Conservation (phyloP, 2,113 vertebrate genomes). For the Eurystomus gularis region DNA sequence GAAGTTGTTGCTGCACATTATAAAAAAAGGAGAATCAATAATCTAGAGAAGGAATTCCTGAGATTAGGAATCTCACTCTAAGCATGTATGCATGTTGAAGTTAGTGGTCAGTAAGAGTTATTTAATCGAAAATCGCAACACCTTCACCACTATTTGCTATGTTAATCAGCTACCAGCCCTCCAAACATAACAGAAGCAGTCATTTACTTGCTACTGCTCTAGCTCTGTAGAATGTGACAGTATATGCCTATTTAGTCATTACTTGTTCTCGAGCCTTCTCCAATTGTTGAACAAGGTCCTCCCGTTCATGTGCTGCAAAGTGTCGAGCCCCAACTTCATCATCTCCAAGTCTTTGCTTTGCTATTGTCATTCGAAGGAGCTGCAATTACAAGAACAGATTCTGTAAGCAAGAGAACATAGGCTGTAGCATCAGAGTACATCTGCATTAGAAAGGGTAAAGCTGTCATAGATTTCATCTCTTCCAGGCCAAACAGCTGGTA, state of each 20-base stretch:
- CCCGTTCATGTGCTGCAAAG: slow-evolving; percentile 93
- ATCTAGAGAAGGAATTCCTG: neutral
- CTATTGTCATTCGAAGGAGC: slow-evolving; percentile 97
- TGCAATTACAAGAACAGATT: slow-evolving; percentile 42
- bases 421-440: neutral
- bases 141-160: neutral
- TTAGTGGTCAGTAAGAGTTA: neutral
- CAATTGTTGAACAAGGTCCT: slow-evolving; percentile 91
- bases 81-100: neutral
- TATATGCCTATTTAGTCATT: neutral
- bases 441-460: neutral
- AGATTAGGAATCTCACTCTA: neutral
- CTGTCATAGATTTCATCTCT: neutral
- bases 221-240: neutral
- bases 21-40: neutral
- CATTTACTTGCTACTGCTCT: neutral
- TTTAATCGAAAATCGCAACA: neutral
- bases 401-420: neutral
- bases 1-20: neutral
- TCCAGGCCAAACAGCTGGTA: neutral
- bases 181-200: neutral
- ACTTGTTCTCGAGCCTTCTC: slow-evolving; percentile 92
- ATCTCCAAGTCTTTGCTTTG: slow-evolving; percentile 93
- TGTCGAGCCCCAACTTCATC: slow-evolving; percentile 91
- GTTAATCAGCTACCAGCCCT: neutral